These are phyloP conservation scores for Reticulitermes lucifugus DNA, from an alignment of 2,888 invertebrate species.

Conservation along the genomic window DNA sequence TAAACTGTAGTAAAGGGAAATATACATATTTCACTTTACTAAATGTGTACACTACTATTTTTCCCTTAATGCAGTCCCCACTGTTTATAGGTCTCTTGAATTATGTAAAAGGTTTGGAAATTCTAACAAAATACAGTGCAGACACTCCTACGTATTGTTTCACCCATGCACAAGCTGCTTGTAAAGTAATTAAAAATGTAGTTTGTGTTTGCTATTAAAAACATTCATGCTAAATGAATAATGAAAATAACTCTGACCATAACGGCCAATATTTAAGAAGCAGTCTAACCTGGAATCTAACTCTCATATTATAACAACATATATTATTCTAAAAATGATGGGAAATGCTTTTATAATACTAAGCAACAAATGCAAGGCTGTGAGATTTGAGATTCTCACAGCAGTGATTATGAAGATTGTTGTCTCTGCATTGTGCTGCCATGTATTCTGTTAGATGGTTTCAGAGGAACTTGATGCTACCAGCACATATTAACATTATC, in stretches of 20 bases:
- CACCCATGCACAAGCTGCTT: background rate
- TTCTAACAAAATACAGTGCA: background rate
- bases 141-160: background rate
- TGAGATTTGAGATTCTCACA: too few relatives aligned
- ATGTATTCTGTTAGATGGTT: too few relatives aligned
- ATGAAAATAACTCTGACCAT: background rate
- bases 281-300: slow-evolving; percentile 30
- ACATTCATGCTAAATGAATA: slow-evolving; percentile 5
- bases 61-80: background rate
- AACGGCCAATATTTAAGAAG: slow-evolving; percentile 11
- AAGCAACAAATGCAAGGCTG: too few relatives aligned
- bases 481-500: too few relatives aligned
- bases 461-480: too few relatives aligned
- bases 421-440: too few relatives aligned
- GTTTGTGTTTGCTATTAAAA: background rate
- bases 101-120: background rate
- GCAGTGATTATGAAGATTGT: too few relatives aligned
- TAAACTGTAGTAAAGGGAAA: too few relatives aligned
- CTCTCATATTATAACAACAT: slow-evolving; percentile 5
- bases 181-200: background rate
- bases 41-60: background rate
- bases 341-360: too few relatives aligned
- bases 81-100: background rate
- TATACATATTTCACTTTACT: too few relatives aligned
- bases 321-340: background rate